Conservation (phyloP, 1,140 invertebrate genomes). For the Drosophila pruinosa region DNA sequence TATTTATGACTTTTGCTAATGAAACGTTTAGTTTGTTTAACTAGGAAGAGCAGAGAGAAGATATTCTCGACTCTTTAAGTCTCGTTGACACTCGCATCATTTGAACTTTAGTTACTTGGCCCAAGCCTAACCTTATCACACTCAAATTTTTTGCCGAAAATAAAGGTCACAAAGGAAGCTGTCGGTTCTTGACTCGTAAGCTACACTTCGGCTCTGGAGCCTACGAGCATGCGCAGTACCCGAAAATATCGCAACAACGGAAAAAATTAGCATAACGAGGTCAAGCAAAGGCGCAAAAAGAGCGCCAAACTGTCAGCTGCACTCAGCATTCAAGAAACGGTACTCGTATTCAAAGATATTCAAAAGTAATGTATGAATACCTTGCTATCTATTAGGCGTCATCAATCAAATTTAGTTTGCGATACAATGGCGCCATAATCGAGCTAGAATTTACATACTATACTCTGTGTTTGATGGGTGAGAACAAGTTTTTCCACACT, state of each 20-base stretch:
- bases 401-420: slow-evolving; percentile 5
- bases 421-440: slow-evolving; percentile 5
- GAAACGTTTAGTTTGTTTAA: too few species aligned
- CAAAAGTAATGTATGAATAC: neutral
- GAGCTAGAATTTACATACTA: slow-evolving; percentile 9
- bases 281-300: neutral
- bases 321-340: slow-evolving; percentile 4
- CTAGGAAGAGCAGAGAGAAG: neutral
- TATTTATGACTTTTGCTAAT: too few species aligned
- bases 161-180: slow-evolving; percentile 24
- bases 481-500: slow-evolving; percentile 8
- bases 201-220: slow-evolving; percentile 1
- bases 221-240: slow-evolving; percentile 37
- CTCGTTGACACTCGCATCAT: neutral
- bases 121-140: slow-evolving; percentile 10
- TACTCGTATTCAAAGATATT: neutral
- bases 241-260: neutral
- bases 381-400: neutral
- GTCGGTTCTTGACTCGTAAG: neutral
- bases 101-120: slow-evolving; percentile 5
- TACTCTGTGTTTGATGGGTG: too few species aligned
- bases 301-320: slow-evolving; percentile 7
- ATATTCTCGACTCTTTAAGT: too few species aligned
- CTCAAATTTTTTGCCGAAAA: slow-evolving; percentile 6
- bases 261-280: neutral